These are phyloP conservation scores for Drosophila equinoxialis DNA, from an alignment of 1,140 invertebrate species.

Conservation along the genomic window DNA sequence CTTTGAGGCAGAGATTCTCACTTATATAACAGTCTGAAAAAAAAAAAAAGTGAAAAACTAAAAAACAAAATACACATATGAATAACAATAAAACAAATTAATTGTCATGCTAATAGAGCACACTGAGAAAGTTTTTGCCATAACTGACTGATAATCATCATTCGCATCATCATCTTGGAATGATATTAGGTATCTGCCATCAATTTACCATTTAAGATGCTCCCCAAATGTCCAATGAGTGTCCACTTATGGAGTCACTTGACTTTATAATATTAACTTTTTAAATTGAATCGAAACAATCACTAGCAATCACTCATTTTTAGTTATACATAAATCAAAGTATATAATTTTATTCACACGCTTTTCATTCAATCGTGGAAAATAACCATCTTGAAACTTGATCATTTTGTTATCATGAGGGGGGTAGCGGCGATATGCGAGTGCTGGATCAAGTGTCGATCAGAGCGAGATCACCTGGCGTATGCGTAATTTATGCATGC, in stretches of 20 bases:
- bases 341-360: slow-evolving; percentile 31
- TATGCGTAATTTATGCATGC: slow-evolving; percentile 46
- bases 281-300: background rate
- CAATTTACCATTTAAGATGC: slow-evolving; percentile 30
- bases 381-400: slow-evolving; percentile 24
- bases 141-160: slow-evolving; percentile 7
- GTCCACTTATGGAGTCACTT: background rate
- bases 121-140: slow-evolving; percentile 63
- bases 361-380: slow-evolving; percentile 39
- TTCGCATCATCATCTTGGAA: slow-evolving; percentile 38
- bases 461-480: slow-evolving; percentile 13
- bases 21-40: slow-evolving; percentile 49
- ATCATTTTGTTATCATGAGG: background rate
- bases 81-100: slow-evolving; percentile 45
- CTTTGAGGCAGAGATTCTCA: slow-evolving; percentile 31
- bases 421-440: background rate
- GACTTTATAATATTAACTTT: background rate
- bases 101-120: slow-evolving; percentile 65
- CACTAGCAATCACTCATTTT: slow-evolving; percentile 10
- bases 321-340: slow-evolving; percentile 23
- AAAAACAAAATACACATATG: slow-evolving; percentile 3
- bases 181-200: slow-evolving; percentile 18
- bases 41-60: slow-evolving; percentile 5
- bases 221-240: slow-evolving; percentile 10
- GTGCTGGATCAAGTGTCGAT: background rate